phyloP scores from a whole-genome alignment of 2,888 invertebrate genomes.

The Steinernema scapterisci region DNA sequence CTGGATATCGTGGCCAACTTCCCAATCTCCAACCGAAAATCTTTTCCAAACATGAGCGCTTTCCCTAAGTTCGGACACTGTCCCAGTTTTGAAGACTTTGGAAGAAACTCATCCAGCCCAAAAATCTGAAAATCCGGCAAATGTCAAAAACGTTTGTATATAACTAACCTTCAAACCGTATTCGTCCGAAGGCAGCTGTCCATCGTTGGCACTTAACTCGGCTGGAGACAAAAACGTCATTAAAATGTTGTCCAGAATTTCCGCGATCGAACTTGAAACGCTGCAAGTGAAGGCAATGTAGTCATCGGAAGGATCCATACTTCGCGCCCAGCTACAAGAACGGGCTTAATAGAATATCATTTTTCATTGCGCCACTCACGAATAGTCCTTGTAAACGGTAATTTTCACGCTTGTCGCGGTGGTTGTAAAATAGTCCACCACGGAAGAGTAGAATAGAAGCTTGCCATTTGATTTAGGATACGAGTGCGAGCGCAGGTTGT shows the following conservation, averaged over 20 bases:
- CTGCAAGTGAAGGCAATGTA: constrained; percentile 50
- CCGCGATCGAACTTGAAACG: constrained; percentile 46
- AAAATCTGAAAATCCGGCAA: constrained; percentile 42
- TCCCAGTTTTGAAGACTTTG: constrained; percentile 50
- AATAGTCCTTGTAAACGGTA: constrained; percentile 57
- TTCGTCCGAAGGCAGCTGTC: constrained; percentile 44
- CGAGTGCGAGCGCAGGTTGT: background rate
- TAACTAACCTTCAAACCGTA: constrained; percentile 58
- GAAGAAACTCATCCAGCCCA: constrained; percentile 53
- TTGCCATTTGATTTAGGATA: constrained; percentile 4
- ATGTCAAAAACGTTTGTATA: constrained; percentile 39
- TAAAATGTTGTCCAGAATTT: constrained; percentile 52
- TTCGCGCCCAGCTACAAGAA: constrained; percentile 41
- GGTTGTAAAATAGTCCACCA: constrained; percentile 60
- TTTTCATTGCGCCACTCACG: constrained; percentile 37
- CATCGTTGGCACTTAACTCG: constrained; percentile 39
- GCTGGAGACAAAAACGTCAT: constrained; percentile 44
- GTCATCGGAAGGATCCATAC: constrained; percentile 29
- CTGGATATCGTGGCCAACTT: constrained; percentile 2
- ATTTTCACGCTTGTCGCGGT: constrained; percentile 56
- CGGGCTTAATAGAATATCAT: background rate
- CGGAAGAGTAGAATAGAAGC: constrained; percentile 53
- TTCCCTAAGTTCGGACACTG: constrained; percentile 58
- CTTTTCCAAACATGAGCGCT: constrained; percentile 56
- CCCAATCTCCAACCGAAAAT: constrained; percentile 59